Evolutionary conservation across 2,888 invertebrate genomes (phyloP).

Genomic region (Cheilosia vernalis): DNA sequence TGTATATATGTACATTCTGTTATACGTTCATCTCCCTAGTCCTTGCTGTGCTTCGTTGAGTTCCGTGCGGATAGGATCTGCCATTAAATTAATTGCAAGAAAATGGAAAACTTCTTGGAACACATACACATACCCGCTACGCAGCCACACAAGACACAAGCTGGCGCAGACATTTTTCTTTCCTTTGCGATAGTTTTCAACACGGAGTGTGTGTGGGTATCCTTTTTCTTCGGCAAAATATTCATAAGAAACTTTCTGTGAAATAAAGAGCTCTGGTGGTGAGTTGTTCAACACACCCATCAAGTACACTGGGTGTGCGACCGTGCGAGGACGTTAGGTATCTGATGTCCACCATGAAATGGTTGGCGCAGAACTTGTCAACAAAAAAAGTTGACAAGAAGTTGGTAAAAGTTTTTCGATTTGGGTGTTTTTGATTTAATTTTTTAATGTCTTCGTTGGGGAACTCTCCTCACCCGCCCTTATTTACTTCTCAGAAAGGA

Average conservation of each 20-base stretch:
- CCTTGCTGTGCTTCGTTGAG: slow-evolving; percentile 57
- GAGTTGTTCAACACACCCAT: slow-evolving; percentile 2
- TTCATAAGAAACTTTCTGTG: slow-evolving; percentile 63
- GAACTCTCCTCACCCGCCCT: not conserved
- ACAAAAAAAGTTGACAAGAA: slow-evolving; percentile 28
- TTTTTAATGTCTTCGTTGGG: slow-evolving; percentile 31
- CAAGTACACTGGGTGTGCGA: not conserved
- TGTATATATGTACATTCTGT: not conserved
- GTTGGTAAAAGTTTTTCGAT: slow-evolving; percentile 20
- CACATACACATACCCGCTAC: not conserved
- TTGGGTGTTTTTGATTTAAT: slow-evolving; percentile 37
- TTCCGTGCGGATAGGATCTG: slow-evolving; percentile 70
- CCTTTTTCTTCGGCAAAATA: slow-evolving; percentile 63
- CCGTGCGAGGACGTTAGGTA: not conserved
- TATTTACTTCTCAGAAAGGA: not conserved
- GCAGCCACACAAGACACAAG: slow-evolving; percentile 35
- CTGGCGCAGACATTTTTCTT: slow-evolving; percentile 48
- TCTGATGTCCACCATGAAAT: slow-evolving; percentile 13
- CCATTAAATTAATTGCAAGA: slow-evolving; percentile 75
- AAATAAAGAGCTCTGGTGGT: not conserved
- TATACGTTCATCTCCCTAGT: slow-evolving; percentile 3
- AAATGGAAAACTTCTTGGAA: slow-evolving; percentile 73
- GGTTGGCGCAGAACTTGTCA: slow-evolving; percentile 48
- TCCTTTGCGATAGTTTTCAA: slow-evolving; percentile 27
- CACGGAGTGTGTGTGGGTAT: slow-evolving; percentile 5